phyloP scores from a whole-genome alignment of 2,113 vertebrate species.

The Equus quagga region DNA sequence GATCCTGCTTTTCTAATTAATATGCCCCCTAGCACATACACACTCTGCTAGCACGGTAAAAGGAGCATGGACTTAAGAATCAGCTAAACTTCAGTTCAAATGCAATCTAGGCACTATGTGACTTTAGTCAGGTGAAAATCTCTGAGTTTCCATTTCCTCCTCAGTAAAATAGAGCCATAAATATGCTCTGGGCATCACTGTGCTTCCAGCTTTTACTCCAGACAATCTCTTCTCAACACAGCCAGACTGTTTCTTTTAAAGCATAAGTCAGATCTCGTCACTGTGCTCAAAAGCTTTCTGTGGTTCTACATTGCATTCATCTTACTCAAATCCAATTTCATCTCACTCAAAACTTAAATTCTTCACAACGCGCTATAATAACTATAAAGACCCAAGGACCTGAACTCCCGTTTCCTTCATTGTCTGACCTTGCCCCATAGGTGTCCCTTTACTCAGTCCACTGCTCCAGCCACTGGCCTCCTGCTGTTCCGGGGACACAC shows the following conservation, averaged over 20 bases:
- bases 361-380: background rate
- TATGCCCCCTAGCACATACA: background rate
- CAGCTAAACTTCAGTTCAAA: background rate
- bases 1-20: background rate
- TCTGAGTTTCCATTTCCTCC: background rate
- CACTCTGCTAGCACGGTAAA: background rate
- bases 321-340: background rate
- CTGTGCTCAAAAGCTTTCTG: background rate
- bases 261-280: background rate
- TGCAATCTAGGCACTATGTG: background rate
- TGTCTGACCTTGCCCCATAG: background rate
- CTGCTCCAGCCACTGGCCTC: no score
- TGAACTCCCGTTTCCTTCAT: background rate
- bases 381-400: background rate
- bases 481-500: background rate
- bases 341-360: background rate
- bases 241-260: background rate
- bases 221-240: background rate
- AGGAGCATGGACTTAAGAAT: background rate
- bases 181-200: background rate
- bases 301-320: background rate
- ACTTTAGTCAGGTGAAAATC: background rate
- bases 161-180: background rate
- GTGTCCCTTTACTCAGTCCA: fast-evolving
- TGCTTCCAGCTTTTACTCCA: background rate